These are phyloP conservation scores for Sarcophaga bullata DNA, from an alignment of 1,140 invertebrate genomes.

Conservation along the genomic window DNA sequence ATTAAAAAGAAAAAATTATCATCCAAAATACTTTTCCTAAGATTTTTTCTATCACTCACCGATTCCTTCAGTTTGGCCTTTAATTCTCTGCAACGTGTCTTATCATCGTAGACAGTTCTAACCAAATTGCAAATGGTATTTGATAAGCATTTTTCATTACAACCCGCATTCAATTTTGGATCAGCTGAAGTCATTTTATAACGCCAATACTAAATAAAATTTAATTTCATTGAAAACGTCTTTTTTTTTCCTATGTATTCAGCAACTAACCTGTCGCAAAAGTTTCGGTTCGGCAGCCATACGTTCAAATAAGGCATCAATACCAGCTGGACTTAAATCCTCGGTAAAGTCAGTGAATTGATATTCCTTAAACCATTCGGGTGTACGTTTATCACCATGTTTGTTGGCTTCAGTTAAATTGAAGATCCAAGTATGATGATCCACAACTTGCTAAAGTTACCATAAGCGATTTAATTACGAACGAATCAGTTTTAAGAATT, in stretches of 20 bases:
- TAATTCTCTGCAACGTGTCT: constrained; percentile 69
- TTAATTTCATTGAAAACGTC: neutral
- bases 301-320: constrained; percentile 67
- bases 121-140: constrained; percentile 70
- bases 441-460: constrained; percentile 59
- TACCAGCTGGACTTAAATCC: constrained; percentile 65
- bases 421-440: constrained; percentile 80
- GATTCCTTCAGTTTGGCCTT: constrained; percentile 50
- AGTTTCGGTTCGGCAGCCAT: constrained; percentile 64
- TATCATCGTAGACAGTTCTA: constrained; percentile 68
- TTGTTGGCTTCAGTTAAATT: constrained; percentile 82
- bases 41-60: constrained; percentile 48
- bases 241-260: neutral
- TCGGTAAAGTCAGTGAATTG: constrained; percentile 74
- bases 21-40: neutral
- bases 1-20: neutral
- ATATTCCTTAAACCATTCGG: constrained; percentile 75
- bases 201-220: constrained; percentile 63
- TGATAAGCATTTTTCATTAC: constrained; percentile 70
- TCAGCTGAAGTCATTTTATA: constrained; percentile 71
- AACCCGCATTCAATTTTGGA: constrained; percentile 67
- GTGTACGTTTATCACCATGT: constrained; percentile 61
- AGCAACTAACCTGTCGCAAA: constrained; percentile 53
- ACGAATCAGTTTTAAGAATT: constrained; percentile 38
- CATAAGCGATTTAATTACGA: too few species aligned